These are phyloP conservation scores for Cyclina sinensis DNA, from an alignment of 1,140 invertebrate species.

Conservation along the genomic window DNA sequence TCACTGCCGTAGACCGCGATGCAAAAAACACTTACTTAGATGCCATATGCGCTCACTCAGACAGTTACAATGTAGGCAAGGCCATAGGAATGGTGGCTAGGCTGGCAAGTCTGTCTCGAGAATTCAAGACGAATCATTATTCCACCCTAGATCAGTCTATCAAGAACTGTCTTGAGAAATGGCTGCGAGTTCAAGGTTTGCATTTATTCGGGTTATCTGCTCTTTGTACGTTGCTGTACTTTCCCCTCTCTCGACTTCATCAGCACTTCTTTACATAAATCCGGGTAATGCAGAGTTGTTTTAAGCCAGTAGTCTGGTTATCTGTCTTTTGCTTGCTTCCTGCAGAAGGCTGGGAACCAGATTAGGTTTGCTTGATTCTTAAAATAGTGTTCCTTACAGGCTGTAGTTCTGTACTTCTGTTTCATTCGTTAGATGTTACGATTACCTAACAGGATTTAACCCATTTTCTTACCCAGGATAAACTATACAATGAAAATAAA, in stretches of 20 bases:
- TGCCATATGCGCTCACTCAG: slow-evolving; percentile 73
- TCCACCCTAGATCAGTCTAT: slow-evolving; percentile 72
- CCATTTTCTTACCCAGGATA: no score
- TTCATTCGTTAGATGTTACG: no score
- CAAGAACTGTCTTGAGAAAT: slow-evolving; percentile 78
- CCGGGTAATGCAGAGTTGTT: no score
- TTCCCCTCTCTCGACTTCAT: not conserved
- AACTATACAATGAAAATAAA: no score
- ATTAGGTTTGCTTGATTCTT: no score
- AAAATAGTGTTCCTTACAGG: no score
- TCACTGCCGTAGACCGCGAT: slow-evolving; percentile 76
- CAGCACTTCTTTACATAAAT: not conserved
- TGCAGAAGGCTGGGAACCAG: no score
- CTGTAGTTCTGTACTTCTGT: no score
- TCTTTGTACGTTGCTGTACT: not conserved
- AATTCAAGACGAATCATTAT: slow-evolving; percentile 79
- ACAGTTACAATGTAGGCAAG: slow-evolving; percentile 82
- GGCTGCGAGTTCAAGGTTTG: slow-evolving; percentile 79
- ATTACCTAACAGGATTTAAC: no score
- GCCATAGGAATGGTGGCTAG: slow-evolving; percentile 77
- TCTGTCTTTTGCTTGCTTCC: no score
- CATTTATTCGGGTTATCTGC: no score
- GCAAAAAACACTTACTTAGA: slow-evolving; percentile 71
- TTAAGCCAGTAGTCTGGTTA: no score
- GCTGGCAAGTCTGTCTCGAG: slow-evolving; percentile 80